Evolutionary conservation across 2,797 vertebrate species (phyloP).

Genomic region (Megaceryle alcyon): DNA sequence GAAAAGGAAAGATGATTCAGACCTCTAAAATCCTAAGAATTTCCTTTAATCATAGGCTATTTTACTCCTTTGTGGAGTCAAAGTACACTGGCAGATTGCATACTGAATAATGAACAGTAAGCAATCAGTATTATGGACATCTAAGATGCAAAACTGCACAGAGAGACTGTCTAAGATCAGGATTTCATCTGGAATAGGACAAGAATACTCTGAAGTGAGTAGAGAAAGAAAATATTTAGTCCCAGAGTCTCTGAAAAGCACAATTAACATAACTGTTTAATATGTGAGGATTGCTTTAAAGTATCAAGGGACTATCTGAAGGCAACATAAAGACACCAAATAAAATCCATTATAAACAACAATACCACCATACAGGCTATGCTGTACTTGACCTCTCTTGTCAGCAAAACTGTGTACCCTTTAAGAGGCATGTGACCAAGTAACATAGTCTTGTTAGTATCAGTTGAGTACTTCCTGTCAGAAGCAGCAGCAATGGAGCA

Average conservation of each 20-base stretch:
- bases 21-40: not conserved
- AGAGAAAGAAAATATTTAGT: slow-evolving; percentile 29
- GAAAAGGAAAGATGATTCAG: not conserved
- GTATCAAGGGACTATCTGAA: not conserved
- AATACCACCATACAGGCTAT: not conserved
- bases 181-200: slow-evolving; percentile 3
- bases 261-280: slow-evolving; percentile 14
- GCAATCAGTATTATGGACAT: not conserved
- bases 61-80: not conserved
- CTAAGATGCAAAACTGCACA: not conserved
- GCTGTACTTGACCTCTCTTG: not conserved
- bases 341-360: not conserved
- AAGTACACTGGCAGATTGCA: not conserved
- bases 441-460: not conserved
- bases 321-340: not conserved
- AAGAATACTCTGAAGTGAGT: slow-evolving; percentile 18
- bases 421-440: not conserved
- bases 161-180: not conserved
- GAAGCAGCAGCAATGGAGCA: not conserved
- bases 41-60: not conserved
- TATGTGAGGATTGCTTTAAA: not conserved
- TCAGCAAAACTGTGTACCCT: not conserved
- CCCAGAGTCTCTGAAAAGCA: not conserved
- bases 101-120: not conserved
- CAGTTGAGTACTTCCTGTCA: not conserved